These are phyloP conservation scores for Drosophila barbarae DNA, from an alignment of 2,888 invertebrate species.

Conservation along the genomic window DNA sequence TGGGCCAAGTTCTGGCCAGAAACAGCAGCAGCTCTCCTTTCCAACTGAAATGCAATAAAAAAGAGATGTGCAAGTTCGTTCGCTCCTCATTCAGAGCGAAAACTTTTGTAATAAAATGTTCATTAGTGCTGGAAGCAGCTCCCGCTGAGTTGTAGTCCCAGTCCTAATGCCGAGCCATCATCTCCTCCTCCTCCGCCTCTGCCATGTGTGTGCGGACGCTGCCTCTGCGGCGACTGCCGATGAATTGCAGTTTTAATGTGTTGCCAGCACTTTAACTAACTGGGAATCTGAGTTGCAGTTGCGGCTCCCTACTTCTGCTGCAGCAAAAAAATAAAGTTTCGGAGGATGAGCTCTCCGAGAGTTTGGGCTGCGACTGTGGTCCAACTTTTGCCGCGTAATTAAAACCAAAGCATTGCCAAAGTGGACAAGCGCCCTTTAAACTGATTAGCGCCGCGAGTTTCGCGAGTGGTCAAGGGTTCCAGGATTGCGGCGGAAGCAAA, in stretches of 20 bases:
- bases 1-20: constrained; percentile 21
- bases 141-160: constrained; percentile 50
- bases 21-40: constrained; percentile 21
- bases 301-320: constrained; percentile 19
- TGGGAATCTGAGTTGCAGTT: constrained; percentile 44
- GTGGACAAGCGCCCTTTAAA: constrained; percentile 68
- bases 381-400: constrained; percentile 72
- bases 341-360: constrained; percentile 2
- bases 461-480: constrained; percentile 37
- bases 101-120: constrained; percentile 78
- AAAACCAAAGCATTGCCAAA: constrained; percentile 71
- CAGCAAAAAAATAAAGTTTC: constrained; percentile 17
- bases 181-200: background rate
- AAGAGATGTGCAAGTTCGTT: constrained; percentile 33
- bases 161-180: constrained; percentile 5
- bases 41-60: constrained; percentile 41
- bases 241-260: constrained; percentile 74
- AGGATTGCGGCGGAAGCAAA: constrained; percentile 4
- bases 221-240: constrained; percentile 50
- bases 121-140: constrained; percentile 69
- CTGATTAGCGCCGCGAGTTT: constrained; percentile 64
- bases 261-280: constrained; percentile 70
- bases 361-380: constrained; percentile 32
- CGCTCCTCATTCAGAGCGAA: constrained; percentile 40
- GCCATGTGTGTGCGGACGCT: constrained; percentile 46